A percentile compares a stretch with the other conserved stretches of the same genome.
Conservation (phyloP, 2,797 vertebrate species). For the Coregonus ussuriensis region DNA sequence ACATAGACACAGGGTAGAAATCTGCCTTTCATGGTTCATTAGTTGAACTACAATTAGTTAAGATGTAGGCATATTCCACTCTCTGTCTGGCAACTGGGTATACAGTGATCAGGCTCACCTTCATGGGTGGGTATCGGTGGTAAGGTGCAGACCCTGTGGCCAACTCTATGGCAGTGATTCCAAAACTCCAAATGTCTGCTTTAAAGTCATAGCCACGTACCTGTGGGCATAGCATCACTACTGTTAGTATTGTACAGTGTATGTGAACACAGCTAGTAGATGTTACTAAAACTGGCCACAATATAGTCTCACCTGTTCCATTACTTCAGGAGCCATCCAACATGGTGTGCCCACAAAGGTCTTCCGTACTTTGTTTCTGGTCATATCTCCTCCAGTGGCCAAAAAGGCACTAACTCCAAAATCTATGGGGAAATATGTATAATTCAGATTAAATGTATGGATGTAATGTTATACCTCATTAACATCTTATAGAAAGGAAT, state of each 20-base stretch:
- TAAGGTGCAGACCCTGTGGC: constrained; percentile 97
- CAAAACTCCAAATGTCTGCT: constrained; percentile 99
- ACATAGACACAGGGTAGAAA: neutral
- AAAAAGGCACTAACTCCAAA: constrained; percentile 98
- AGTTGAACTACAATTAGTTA: neutral
- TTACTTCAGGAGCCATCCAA: constrained; percentile 99
- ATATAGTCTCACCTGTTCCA: constrained; percentile 88
- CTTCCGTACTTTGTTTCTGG: constrained; percentile 98
- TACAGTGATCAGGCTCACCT: constrained; percentile 75
- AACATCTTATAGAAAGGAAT: neutral
- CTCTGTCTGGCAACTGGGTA: neutral
- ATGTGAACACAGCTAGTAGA: neutral
- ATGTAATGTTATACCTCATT: neutral
- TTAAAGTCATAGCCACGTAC: constrained; percentile 99
- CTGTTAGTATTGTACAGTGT: neutral
- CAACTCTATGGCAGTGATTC: constrained; percentile 97
- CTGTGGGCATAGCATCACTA: constrained; percentile 63
- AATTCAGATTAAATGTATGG: neutral
- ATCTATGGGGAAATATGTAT: constrained; percentile 71
- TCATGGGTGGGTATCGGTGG: constrained; percentile 98
- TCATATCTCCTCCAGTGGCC: constrained; percentile 94
- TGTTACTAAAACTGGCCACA: neutral
- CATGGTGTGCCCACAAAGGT: constrained; percentile 98
- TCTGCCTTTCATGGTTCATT: neutral
- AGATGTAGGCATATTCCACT: neutral